Conservation (phyloP, 2,113 vertebrate genomes). For the Pterocles gutturalis region DNA sequence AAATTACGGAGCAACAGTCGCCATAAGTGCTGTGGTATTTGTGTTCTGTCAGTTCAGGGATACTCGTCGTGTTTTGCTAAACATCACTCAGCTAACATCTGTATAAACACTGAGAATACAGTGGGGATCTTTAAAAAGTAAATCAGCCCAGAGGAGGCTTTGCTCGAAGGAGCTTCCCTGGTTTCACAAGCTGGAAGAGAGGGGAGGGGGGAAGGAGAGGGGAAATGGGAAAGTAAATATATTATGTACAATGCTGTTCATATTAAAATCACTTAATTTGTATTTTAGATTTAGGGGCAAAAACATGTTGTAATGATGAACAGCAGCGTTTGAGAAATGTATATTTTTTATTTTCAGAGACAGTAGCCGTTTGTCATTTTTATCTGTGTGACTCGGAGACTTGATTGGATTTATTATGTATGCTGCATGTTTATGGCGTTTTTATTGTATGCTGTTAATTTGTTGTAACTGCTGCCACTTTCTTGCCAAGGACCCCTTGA, state of each 20-base stretch:
- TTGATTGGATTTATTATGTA: constrained; percentile 82
- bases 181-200: constrained; percentile 8
- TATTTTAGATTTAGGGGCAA: constrained; percentile 72
- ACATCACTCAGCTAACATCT: constrained; percentile 54
- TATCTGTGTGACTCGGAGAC: constrained; percentile 76
- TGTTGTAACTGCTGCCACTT: constrained; percentile 78
- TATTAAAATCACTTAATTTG: constrained; percentile 73
- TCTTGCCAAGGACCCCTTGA: constrained; percentile 77
- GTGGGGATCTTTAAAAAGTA: background rate
- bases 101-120: constrained; percentile 36
- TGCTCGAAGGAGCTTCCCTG: constrained; percentile 31
- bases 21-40: constrained; percentile 46
- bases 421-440: constrained; percentile 80
- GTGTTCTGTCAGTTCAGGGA: constrained; percentile 28
- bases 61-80: constrained; percentile 49
- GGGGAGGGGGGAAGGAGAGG: background rate
- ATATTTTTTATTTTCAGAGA: constrained; percentile 76
- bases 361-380: constrained; percentile 80
- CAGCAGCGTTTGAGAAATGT: constrained; percentile 64
- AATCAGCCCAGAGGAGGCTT: constrained; percentile 18
- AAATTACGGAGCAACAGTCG: constrained; percentile 54
- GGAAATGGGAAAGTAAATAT: constrained; percentile 54
- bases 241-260: constrained; percentile 31
- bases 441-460: constrained; percentile 85
- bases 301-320: constrained; percentile 61